phyloP scores from a whole-genome alignment of 2,113 vertebrate genomes.

The Nettapus auritus region DNA sequence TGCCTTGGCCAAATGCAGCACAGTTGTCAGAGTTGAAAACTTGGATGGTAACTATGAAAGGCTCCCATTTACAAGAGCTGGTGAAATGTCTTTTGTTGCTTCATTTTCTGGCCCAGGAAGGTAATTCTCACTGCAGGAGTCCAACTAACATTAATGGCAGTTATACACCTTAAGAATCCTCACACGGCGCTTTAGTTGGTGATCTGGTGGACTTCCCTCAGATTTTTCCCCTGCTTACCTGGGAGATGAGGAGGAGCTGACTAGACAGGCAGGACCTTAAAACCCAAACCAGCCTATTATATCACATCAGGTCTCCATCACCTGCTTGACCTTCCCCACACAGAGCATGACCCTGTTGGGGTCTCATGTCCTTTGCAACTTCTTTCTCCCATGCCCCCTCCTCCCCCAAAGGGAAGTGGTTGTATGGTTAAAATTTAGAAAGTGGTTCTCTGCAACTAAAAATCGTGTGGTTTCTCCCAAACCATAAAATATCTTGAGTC shows the following conservation, averaged over 20 bases:
- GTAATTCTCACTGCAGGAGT: not conserved
- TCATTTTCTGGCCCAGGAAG: not conserved
- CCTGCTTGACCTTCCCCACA: not conserved
- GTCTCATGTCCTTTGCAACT: not conserved
- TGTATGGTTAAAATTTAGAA: constrained; percentile 68
- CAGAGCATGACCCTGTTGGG: rapidly evolving
- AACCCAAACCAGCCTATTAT: not conserved
- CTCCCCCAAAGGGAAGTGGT: constrained; percentile 1
- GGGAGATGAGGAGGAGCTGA: not conserved
- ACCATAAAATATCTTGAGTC: constrained; percentile 74
- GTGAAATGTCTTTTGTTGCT: not conserved
- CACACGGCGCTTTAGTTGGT: rapidly evolving
- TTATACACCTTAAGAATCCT: rapidly evolving
- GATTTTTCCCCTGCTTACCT: not conserved
- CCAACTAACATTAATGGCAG: not conserved
- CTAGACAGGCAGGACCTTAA: not conserved
- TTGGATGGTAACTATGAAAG: not conserved
- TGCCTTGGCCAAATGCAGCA: not conserved
- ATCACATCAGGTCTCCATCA: not conserved
- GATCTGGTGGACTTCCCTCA: not conserved
- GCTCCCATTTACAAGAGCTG: not conserved
- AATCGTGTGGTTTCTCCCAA: constrained; percentile 76
- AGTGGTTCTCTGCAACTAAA: constrained; percentile 64
- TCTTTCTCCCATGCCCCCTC: not conserved
- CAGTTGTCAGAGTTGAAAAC: rapidly evolving